Evolutionary conservation across 2,888 invertebrate genomes (phyloP), one percentile per base, ranked within the genome.

Genomic region (Venustoraphidia nigricollis): DNA sequence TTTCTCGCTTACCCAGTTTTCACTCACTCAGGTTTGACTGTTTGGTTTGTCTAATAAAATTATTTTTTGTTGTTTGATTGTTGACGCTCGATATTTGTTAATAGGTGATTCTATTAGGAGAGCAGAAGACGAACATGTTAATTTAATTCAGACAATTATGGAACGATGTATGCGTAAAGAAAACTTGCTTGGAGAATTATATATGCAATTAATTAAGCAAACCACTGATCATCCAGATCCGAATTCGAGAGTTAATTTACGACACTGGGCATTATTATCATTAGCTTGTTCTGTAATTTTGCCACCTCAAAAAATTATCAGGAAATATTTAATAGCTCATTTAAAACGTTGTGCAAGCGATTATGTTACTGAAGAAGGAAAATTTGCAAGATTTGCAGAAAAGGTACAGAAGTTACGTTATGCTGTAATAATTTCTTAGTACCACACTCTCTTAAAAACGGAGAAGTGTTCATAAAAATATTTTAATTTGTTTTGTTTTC

Each of bases 201-300:
- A 91, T 64, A 75, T 94, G 56, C 93, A 94, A 63, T 75, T 95
- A 39, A 85, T 94, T 50, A 95, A 94, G 64, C 71, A 80, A 73
- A 94, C 94, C 1, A 94, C 93, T 0, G 90, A 90, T 59, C 87
- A 88, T 70, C 87, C 88, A 0, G 92, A 92, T 70, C 89, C 91
- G 0, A 83, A 83, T 59, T 89, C 89, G 1, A 72, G 88, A 46
- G 90, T 91, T 1, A 87, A 91, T 60, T 71, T 89, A 42, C 77
- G 92, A 13, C 91, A 94, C 69, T 95, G 95, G 95, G 91, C 94
- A 43, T 68, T 95, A 48, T 71, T 95, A 50, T 82, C 84, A 0
- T 69, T 89, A 36, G 78, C 84, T 3, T 85, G 84, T 58, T 85
- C 84, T 47, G 81, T 93, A 0, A 85, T 92, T 47, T 69, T 91